phyloP scores from a whole-genome alignment of 2,797 vertebrate genomes.

The Argentina silus region DNA sequence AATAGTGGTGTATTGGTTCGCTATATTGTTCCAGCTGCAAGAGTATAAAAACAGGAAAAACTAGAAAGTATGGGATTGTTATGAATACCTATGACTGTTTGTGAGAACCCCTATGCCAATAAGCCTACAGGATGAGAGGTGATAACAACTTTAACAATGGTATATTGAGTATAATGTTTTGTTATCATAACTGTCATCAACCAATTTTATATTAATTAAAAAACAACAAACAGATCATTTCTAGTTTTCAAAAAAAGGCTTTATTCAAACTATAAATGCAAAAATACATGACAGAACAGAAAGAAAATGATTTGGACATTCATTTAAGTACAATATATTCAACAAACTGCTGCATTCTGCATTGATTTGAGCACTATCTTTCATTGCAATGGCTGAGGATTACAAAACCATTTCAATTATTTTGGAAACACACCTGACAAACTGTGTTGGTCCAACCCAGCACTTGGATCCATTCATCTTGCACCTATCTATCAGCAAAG shows the following conservation, averaged over 20 bases:
- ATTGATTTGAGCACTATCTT: slow-evolving; percentile 40
- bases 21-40: too few relatives aligned
- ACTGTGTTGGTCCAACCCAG: background rate
- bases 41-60: too few relatives aligned
- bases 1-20: too few relatives aligned
- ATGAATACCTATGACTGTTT: too few relatives aligned
- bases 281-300: slow-evolving; percentile 41
- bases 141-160: too few relatives aligned
- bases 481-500: slow-evolving; percentile 2
- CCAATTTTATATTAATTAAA: too few relatives aligned
- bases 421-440: background rate
- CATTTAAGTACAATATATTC: slow-evolving; percentile 47
- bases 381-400: slow-evolving; percentile 23
- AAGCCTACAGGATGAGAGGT: too few relatives aligned
- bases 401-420: slow-evolving; percentile 10
- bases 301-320: slow-evolving; percentile 52
- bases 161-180: too few relatives aligned
- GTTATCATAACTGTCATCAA: too few relatives aligned
- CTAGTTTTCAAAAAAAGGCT: slow-evolving; percentile 53
- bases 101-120: too few relatives aligned
- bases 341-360: slow-evolving; percentile 38
- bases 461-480: slow-evolving; percentile 9
- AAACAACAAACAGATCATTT: too few relatives aligned
- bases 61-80: too few relatives aligned
- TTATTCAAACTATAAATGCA: slow-evolving; percentile 68